Conservation (phyloP, 1,140 invertebrate genomes). For the Drosophila punjabiensis region DNA sequence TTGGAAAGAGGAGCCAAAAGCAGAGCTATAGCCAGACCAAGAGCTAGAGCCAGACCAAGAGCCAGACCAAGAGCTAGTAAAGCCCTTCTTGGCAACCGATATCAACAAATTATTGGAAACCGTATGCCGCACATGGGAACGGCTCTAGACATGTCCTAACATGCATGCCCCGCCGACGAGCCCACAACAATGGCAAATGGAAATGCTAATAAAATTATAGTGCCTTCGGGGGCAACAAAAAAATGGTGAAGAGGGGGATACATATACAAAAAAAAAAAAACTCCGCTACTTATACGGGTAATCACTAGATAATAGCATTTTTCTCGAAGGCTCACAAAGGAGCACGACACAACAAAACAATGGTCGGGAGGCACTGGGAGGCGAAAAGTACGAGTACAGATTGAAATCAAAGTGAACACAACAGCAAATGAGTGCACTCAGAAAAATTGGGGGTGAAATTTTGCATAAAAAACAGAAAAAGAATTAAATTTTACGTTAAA, state of each 20-base stretch:
- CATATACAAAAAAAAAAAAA: background rate
- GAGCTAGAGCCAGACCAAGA: background rate
- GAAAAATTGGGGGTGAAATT: background rate
- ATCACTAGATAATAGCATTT: conserved; percentile 57
- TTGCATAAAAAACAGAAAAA: background rate
- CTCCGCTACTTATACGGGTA: conserved; percentile 40
- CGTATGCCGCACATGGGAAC: conserved; percentile 25
- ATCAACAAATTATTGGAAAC: conserved; percentile 62
- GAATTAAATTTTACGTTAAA: no score
- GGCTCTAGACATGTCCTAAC: conserved; percentile 19
- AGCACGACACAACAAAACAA: conserved; percentile 30
- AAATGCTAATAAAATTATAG: conserved; percentile 81
- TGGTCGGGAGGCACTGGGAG: background rate
- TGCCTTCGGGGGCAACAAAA: conserved; percentile 38
- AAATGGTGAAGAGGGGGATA: background rate
- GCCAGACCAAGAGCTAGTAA: background rate
- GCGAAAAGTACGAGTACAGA: conserved; percentile 15
- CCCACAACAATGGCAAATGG: conserved; percentile 22
- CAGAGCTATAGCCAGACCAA: background rate
- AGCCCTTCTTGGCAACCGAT: conserved; percentile 40
- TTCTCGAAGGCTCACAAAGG: conserved; percentile 17
- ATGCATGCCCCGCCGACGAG: conserved; percentile 7
- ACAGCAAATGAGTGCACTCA: conserved; percentile 35
- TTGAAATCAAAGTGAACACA: conserved; percentile 47
- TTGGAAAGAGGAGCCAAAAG: background rate